Evolutionary conservation across 35 echinoderm and acorn worm genomes (phyloP).

Genomic region (Ptychodera flava): DNA sequence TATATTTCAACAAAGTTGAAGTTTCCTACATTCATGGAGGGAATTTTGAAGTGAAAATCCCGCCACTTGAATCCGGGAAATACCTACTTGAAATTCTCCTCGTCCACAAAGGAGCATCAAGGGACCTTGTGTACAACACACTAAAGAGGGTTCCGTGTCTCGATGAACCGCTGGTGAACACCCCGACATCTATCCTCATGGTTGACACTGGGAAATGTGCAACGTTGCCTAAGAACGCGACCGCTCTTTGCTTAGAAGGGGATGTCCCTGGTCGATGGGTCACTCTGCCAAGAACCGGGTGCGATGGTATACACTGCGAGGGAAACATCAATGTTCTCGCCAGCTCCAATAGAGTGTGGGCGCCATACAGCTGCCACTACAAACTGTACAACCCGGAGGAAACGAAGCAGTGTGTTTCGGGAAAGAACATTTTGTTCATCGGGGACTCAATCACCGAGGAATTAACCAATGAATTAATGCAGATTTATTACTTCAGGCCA

Average conservation of each 20-base stretch:
- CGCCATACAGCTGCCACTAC: background rate
- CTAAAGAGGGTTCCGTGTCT: background rate
- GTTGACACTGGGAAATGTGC: background rate
- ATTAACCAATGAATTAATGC: background rate
- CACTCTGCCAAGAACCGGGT: background rate
- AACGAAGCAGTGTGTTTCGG: background rate
- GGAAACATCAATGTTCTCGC: background rate
- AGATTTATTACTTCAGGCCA: background rate
- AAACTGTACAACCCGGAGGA: background rate
- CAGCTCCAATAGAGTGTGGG: background rate
- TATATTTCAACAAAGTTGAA: background rate
- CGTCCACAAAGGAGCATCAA: background rate
- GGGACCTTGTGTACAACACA: background rate
- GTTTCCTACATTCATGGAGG: background rate
- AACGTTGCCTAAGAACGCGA: background rate
- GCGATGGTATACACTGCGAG: background rate
- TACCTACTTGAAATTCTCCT: background rate
- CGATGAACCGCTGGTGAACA: background rate
- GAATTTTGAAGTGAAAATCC: background rate
- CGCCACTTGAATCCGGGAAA: background rate
- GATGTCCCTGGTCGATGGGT: background rate
- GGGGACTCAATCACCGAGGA: background rate
- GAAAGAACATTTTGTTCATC: background rate
- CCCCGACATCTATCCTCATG: background rate
- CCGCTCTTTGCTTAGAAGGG: background rate